Base-by-base conservation (phyloP, 2,113 vertebrate genomes). In the Rafetus swinhoei region DNA sequence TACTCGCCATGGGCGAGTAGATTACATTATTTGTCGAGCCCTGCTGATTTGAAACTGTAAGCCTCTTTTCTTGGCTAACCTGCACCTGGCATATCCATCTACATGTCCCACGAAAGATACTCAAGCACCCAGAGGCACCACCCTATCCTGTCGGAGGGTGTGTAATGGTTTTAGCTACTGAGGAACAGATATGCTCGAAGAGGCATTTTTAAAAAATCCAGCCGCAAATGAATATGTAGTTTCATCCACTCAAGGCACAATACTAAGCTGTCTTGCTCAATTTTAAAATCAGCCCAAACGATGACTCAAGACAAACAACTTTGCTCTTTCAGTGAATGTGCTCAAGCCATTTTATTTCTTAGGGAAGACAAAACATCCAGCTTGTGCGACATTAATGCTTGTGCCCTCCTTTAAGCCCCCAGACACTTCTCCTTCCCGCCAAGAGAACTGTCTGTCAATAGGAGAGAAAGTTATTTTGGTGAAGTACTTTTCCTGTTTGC, bases 291-390 rank as follows among this genome's bases (percentile, higher is more conserved):
- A 32, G 32, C 10, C 2, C 3, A 86, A 83, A 45, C 57, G 81
- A 55, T 16, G 82, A 22, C 79, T 86, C 65, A 74, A 54, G 53
- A 54, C 50, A 24, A 13, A 50, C 3, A 65, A 29, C 74, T 80
- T 81, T 65, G 57, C 88, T 10, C 55, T 60, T 90, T 89, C 92
- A 91, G 82, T 69, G 89, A 93, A 84, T 59, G 79, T 85, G 81
- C 29, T 82, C 54, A 59, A 25, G 60, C 50, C 88, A 89, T 92
- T 35, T 85, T 69, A 54, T 86, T 88, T 76, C 90, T 90, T 80
- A 93, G 86, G 52, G 25, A 55, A 80, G 29, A 54, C 15, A 14
- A 50, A 25, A 84, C 52, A 50, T 25, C 2, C 45, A 59, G 18
- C 77, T 13, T 81, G 52, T 54, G 69, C 45, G 27, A 76, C 52